Evolutionary conservation across 2,113 vertebrate genomes (phyloP).

Genomic region (Maccullochella peelii): DNA sequence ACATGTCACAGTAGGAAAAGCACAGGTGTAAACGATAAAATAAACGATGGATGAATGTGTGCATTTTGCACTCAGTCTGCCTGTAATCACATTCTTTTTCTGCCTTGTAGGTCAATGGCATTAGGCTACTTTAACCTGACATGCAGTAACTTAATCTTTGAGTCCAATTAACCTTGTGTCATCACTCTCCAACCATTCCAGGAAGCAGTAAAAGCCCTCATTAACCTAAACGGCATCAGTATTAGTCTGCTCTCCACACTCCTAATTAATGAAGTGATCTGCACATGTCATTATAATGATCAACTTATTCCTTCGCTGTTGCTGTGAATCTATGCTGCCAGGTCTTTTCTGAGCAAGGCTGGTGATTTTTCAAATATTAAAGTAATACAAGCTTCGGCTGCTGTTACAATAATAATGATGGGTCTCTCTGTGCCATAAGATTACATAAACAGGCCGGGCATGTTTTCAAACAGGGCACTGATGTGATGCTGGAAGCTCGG

Average conservation of each 20-base stretch:
- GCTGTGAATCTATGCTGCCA: neutral
- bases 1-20: neutral
- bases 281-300: neutral
- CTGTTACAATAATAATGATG: conserved; percentile 54
- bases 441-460: conserved; percentile 64
- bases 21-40: neutral
- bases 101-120: conserved; percentile 40
- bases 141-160: conserved; percentile 70
- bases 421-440: conserved; percentile 46
- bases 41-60: neutral
- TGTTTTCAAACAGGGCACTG: conserved; percentile 66
- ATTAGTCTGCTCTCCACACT: conserved; percentile 30
- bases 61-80: neutral
- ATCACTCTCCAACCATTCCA: conserved; percentile 60
- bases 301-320: neutral
- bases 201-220: conserved; percentile 67
- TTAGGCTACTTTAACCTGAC: conserved; percentile 61
- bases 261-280: conserved; percentile 19
- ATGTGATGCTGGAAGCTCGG: conserved; percentile 39
- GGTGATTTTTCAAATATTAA: conserved; percentile 54
- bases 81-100: conserved; percentile 28
- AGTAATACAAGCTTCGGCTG: conserved; percentile 38
- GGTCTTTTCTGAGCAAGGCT: conserved; percentile 13
- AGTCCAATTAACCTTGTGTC: conserved; percentile 75
- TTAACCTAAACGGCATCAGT: conserved; percentile 67